These are phyloP conservation scores for Odontophorus gujanensis DNA, from an alignment of 2,113 vertebrate species.

Conservation along the genomic window DNA sequence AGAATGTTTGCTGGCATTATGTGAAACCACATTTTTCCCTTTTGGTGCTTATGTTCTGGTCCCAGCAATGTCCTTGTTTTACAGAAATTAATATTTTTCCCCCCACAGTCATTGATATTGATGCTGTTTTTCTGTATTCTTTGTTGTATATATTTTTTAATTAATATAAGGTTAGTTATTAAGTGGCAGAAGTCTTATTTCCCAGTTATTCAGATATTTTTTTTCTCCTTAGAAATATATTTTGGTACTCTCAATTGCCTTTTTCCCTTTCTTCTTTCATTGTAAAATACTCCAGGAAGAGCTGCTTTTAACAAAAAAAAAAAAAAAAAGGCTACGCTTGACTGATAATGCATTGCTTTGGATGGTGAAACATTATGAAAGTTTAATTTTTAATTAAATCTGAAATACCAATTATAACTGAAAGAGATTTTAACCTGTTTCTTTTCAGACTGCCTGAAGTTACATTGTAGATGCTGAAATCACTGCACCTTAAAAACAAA, in stretches of 20 bases:
- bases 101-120: constrained; percentile 45
- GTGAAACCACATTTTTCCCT: constrained; percentile 68
- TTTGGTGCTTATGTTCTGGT: constrained; percentile 64
- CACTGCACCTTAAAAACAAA: constrained; percentile 86
- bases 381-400: constrained; percentile 92
- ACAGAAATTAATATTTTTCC: constrained; percentile 65
- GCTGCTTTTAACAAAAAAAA: constrained; percentile 67
- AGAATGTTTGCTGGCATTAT: constrained; percentile 54
- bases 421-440: constrained; percentile 91
- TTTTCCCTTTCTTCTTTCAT: constrained; percentile 78
- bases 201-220: constrained; percentile 69
- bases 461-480: constrained; percentile 85
- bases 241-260: constrained; percentile 80
- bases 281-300: constrained; percentile 81
- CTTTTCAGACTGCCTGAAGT: constrained; percentile 89
- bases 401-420: constrained; percentile 91
- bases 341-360: constrained; percentile 89
- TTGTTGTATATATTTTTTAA: constrained; percentile 37
- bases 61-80: constrained; percentile 64
- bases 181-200: constrained; percentile 60
- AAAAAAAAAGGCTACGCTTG: constrained; percentile 81
- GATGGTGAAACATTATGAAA: constrained; percentile 91
- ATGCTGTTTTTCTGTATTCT: constrained; percentile 67
- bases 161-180: constrained; percentile 67
- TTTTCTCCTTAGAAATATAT: constrained; percentile 72